Evolutionary conservation across 2,797 vertebrate genomes (phyloP).

Genomic region (Acanthis flammea): DNA sequence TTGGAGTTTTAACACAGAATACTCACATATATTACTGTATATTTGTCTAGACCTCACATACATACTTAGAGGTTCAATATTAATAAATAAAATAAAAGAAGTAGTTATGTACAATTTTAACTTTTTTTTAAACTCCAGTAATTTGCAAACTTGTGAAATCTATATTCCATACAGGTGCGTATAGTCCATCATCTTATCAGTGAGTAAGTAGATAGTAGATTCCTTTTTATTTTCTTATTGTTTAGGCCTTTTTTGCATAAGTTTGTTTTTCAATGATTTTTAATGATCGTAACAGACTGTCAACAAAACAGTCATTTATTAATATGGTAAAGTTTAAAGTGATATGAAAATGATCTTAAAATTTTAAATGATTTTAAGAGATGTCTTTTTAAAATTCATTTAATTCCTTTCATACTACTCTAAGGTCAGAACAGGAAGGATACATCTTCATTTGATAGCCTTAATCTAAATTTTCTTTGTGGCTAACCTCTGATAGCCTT

Average conservation of each 20-base stretch:
- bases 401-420: conserved; percentile 1
- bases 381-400: background rate
- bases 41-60: background rate
- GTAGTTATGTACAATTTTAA: background rate
- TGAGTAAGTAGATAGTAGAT: background rate
- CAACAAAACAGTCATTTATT: background rate
- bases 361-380: background rate
- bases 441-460: conserved; percentile 22
- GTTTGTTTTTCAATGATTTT: background rate
- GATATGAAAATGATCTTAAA: background rate
- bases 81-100: background rate
- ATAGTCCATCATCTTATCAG: background rate
- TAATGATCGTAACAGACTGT: background rate
- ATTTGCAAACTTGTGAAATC: background rate
- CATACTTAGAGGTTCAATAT: background rate
- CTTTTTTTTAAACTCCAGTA: background rate
- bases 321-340: background rate
- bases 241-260: background rate
- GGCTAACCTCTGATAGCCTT: conserved; percentile 35
- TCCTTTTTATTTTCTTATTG: background rate
- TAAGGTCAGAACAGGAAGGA: background rate
- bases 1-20: background rate
- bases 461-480: conserved; percentile 48
- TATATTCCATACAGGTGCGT: background rate
- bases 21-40: background rate